A percentile compares a stretch with the other conserved stretches of the same genome.
phyloP scores from a whole-genome alignment of 2,113 vertebrate species.

The Camarhynchus parvulus region DNA sequence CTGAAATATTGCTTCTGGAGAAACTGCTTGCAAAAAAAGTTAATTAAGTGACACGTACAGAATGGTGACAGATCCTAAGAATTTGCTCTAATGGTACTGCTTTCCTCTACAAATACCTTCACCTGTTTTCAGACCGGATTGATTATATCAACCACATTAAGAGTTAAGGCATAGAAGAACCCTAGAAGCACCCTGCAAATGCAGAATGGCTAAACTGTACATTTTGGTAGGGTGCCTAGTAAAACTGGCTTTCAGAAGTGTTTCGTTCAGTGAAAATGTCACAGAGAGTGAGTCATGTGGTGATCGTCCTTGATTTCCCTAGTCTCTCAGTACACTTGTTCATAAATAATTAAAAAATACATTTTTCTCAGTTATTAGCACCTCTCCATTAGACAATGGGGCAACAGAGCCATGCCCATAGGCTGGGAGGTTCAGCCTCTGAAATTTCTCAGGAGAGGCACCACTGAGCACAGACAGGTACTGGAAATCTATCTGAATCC shows the following conservation, averaged over 20 bases:
- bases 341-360: neutral
- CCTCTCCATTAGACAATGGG: neutral
- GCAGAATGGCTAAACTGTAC: neutral
- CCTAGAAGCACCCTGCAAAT: neutral
- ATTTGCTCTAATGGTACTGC: neutral
- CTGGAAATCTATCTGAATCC: neutral
- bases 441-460: neutral
- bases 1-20: neutral
- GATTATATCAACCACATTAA: neutral
- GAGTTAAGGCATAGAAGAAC: neutral
- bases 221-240: neutral
- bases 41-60: neutral
- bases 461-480: neutral
- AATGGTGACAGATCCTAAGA: neutral
- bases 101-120: neutral
- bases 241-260: neutral
- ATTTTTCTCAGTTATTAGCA: neutral
- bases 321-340: neutral
- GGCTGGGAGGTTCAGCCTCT: neutral
- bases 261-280: neutral
- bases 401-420: neutral
- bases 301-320: neutral
- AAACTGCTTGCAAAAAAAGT: neutral
- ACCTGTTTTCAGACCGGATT: neutral
- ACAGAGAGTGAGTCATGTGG: neutral